A percentile compares a stretch with the other conserved stretches of the same genome.
These are phyloP conservation scores for Alosa alosa DNA, from an alignment of 2,113 vertebrate species.

Conservation along the genomic window DNA sequence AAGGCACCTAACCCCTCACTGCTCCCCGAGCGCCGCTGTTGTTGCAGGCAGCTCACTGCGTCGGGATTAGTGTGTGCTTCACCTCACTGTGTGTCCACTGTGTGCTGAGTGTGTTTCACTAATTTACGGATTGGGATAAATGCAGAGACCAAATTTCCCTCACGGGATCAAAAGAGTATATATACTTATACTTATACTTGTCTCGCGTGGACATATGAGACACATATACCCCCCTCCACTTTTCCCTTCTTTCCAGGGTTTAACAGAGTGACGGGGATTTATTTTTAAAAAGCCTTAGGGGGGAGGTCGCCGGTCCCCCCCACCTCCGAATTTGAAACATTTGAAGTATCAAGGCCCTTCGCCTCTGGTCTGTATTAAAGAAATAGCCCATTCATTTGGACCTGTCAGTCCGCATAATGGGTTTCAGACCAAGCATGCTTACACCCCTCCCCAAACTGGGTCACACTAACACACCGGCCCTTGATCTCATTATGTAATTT, in stretches of 20 bases:
- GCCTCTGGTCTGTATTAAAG: conserved; percentile 71
- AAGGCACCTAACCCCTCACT: too few relatives aligned
- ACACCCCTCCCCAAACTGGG: conserved; percentile 55
- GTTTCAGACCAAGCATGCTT: conserved; percentile 58
- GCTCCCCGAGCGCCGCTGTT: too few relatives aligned
- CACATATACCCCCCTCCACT: conserved; percentile 16
- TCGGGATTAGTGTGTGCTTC: too few relatives aligned
- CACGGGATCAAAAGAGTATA: too few relatives aligned
- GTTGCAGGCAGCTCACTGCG: too few relatives aligned
- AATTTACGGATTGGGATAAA: too few relatives aligned
- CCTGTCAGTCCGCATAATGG: conserved; percentile 61
- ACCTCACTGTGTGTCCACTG: too few relatives aligned
- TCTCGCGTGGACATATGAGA: background rate
- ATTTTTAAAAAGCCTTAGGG: conserved; percentile 61
- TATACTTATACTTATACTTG: background rate
- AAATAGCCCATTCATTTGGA: conserved; percentile 64
- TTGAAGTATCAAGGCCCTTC: conserved; percentile 64
- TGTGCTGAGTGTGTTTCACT: too few relatives aligned
- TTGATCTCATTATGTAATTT: conserved; percentile 70
- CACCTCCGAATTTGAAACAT: conserved; percentile 65
- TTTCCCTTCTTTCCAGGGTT: conserved; percentile 59
- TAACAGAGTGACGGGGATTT: conserved; percentile 63
- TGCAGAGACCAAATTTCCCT: too few relatives aligned
- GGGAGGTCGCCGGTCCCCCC: conserved; percentile 59
- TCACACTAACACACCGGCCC: conserved; percentile 54